Evolutionary conservation across 2,113 vertebrate species (phyloP).

Genomic region (Actinemys pallida): DNA sequence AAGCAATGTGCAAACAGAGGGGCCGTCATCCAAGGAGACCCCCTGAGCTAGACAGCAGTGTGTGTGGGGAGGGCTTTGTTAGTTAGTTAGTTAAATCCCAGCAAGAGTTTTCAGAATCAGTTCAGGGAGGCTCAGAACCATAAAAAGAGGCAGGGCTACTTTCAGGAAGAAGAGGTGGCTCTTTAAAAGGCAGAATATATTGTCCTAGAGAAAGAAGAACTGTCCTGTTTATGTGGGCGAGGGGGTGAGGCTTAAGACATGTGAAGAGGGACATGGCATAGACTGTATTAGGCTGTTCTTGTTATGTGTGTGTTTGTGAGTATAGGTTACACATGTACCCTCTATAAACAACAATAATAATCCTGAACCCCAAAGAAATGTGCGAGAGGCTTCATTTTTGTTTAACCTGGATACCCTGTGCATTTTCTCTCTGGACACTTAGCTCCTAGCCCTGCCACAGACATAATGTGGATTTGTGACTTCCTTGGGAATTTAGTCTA

Average conservation of each 20-base stretch:
- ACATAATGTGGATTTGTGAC: conserved; percentile 3
- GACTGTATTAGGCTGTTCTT: neutral
- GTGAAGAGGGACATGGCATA: neutral
- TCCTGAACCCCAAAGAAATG: fast-evolving
- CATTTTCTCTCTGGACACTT: neutral
- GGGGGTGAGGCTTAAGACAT: neutral
- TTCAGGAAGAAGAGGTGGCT: neutral
- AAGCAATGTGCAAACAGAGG: neutral
- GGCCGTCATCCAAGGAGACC: neutral
- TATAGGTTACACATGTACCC: neutral
- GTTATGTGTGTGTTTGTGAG: neutral
- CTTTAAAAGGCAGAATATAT: neutral
- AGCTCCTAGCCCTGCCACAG: neutral
- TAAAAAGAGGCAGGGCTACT: neutral
- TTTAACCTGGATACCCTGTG: neutral
- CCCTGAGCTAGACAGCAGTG: neutral
- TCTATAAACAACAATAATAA: neutral
- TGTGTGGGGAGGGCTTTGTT: neutral
- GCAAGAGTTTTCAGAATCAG: neutral
- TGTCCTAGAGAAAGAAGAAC: neutral
- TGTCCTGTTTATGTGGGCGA: neutral
- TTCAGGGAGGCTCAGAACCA: neutral
- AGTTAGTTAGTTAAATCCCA: neutral
- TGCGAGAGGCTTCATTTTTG: neutral
- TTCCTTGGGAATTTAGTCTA: neutral